Evolutionary conservation across 2,888 invertebrate species (phyloP).

Genomic region (Psylliodes chrysocephalus): DNA sequence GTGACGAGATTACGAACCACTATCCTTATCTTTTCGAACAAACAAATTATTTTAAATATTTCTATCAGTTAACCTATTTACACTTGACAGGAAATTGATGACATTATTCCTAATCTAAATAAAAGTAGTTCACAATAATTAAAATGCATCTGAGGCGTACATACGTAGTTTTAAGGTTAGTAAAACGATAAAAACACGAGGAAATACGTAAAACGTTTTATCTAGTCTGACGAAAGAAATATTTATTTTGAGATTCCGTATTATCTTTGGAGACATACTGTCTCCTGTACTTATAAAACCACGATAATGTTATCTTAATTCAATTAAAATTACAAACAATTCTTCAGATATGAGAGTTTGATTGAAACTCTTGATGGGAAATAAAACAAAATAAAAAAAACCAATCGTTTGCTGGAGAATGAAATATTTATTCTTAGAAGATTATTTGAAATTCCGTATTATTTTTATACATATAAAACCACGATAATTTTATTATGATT

Average conservation of each 20-base stretch:
- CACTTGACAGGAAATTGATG: background rate
- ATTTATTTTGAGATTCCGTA: background rate
- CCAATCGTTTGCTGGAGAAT: no score
- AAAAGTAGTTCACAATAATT: background rate
- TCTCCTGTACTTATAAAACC: background rate
- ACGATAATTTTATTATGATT: no score
- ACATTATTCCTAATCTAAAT: background rate
- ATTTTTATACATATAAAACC: no score
- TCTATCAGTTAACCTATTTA: background rate
- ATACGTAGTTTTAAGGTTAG: background rate
- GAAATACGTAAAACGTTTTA: background rate
- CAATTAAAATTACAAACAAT: background rate
- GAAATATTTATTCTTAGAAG: no score
- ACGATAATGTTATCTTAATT: background rate
- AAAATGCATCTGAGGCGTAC: background rate
- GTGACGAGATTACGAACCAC: background rate
- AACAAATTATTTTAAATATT: background rate
- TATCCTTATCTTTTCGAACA: background rate
- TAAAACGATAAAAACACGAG: background rate
- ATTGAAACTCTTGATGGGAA: no score
- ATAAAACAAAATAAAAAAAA: no score
- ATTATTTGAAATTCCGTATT: no score
- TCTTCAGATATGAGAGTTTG: no score
- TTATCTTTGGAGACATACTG: conserved; percentile 4
- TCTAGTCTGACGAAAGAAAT: background rate